Conservation (phyloP, 2,797 vertebrate species). For the Sarcoramphus papa region DNA sequence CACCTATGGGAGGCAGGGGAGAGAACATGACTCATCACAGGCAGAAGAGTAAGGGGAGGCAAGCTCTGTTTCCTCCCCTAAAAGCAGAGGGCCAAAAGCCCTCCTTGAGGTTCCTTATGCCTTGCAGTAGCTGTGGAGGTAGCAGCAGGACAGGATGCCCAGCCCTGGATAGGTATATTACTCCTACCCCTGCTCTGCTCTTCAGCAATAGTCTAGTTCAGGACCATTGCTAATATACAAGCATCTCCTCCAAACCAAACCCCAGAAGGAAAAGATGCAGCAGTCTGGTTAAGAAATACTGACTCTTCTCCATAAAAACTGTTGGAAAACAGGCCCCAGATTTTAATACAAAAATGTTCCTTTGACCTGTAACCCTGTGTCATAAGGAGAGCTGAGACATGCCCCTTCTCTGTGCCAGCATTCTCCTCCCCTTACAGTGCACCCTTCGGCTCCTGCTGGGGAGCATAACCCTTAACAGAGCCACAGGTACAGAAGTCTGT, state of each 20-base stretch:
- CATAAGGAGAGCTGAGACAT: neutral
- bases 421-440: neutral
- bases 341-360: constrained; percentile 29
- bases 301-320: neutral
- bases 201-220: neutral
- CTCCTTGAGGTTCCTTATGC: neutral
- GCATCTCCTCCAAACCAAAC: neutral
- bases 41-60: neutral
- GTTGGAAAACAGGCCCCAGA: neutral
- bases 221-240: neutral
- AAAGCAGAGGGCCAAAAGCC: neutral
- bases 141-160: neutral
- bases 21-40: neutral
- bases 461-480: neutral
- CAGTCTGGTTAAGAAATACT: neutral
- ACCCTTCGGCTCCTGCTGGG: neutral
- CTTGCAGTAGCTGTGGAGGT: neutral
- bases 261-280: neutral
- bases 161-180: neutral
- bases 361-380: neutral
- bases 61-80: neutral
- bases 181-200: neutral
- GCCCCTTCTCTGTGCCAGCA: neutral
- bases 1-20: neutral
- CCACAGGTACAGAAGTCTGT: neutral